Evolutionary conservation across 2,797 vertebrate species (phyloP), one percentile per base, ranked within the genome.

Genomic region (Falco novaeseelandiae): DNA sequence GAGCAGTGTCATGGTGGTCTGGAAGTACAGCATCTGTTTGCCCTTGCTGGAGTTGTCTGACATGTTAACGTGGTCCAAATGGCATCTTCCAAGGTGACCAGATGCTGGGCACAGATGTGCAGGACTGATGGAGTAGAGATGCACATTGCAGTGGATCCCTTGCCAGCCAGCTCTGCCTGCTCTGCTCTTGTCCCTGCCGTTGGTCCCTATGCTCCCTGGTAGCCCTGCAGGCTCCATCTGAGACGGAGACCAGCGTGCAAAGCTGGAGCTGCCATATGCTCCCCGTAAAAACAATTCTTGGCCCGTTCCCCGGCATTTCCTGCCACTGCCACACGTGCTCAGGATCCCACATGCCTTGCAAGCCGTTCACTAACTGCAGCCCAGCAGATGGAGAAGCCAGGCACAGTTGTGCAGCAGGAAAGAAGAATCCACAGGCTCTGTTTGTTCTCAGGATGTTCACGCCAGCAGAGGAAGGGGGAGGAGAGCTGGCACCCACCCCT

Each of bases 91-190:
- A 52, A 44, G 69, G 85, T 79, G 66, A 70, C 29, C 27, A 26
- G 42, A 7, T 38, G 25, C 67, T 44, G 74, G 49, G 25, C 2
- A 4, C 76, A 83, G 71, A 7, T 10, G 48, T 61, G 51, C 49
- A 16, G 34, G 48, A 65, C 90, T 32, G 61, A 16, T 12, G 25
- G 67, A 85, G 86, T 80, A 81, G 78, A 36, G 36, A 8, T 38
- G 49, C 65, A 2, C 4, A 0, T 30, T 0, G 0, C 2, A 1
- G 34, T 22, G 38, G 32, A 21, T 82, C 27, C 70, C 0, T 0
- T 32, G 78, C 61, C 7, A 6, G 59, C 38, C 85, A 65, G 58
- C 40, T 65, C 78, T 86, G 40, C 67, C 83, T 7, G 5, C 51
- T 62, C 80, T 63, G 34, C 79, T 42, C 11, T 21, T 49, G 65